Evolutionary conservation across 1,140 invertebrate species (phyloP).

Genomic region (Brachionus rubens): DNA sequence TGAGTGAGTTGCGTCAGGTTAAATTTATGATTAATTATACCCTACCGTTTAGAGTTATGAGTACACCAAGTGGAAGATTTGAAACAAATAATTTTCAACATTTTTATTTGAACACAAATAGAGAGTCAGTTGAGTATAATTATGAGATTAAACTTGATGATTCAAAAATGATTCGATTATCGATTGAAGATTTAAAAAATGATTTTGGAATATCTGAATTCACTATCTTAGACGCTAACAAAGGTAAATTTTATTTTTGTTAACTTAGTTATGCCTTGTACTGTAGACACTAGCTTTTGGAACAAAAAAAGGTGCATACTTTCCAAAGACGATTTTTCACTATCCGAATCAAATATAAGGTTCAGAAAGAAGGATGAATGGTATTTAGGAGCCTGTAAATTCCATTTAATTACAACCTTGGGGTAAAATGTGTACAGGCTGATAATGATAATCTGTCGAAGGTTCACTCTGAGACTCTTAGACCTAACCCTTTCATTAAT

Average conservation of each 20-base stretch:
- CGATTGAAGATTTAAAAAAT: conserved; percentile 31
- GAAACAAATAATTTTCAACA: conserved; percentile 33
- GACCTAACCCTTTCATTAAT: no score
- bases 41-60: not conserved
- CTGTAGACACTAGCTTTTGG: no score
- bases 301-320: no score
- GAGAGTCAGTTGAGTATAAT: conserved; percentile 12
- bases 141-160: conserved; percentile 15
- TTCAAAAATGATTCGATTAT: not conserved
- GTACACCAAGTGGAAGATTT: not conserved
- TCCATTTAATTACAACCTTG: no score
- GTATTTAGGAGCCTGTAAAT: no score
- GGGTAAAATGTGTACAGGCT: no score
- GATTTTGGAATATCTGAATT: conserved; percentile 24
- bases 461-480: no score
- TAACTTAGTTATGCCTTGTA: no score
- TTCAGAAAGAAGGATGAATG: no score
- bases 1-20: conserved; percentile 12
- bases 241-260: not conserved
- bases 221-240: not conserved
- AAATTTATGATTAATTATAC: conserved; percentile 25
- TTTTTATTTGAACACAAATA: conserved; percentile 3
- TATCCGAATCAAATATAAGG: no score
- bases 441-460: no score
- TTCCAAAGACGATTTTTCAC: no score